phyloP scores from a whole-genome alignment of 1,140 invertebrate species.

The Drosophila virilis region DNA sequence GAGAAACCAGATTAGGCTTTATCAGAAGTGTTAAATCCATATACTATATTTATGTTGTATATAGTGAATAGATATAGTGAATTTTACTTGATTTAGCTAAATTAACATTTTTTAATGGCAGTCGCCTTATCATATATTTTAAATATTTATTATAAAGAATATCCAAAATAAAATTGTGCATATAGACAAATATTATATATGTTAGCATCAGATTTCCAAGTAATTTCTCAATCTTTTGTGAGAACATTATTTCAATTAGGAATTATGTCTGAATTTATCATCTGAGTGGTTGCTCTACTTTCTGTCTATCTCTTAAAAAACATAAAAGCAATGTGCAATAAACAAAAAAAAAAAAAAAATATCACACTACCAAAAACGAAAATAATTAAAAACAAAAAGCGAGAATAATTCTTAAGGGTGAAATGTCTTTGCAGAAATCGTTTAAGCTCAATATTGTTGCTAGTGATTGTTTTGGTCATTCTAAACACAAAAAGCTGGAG shows the following conservation, averaged over 20 bases:
- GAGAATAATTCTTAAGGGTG: constrained; percentile 84
- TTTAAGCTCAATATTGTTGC: constrained; percentile 84
- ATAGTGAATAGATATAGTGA: background rate
- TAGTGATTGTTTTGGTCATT: constrained; percentile 84
- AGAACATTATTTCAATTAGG: background rate
- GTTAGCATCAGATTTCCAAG: background rate
- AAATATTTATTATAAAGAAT: background rate
- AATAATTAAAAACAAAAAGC: constrained; percentile 64
- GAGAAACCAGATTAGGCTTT: too few species aligned
- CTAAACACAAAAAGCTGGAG: constrained; percentile 83
- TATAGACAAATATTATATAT: too few species aligned
- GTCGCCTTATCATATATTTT: background rate
- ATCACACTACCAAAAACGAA: constrained; percentile 59
- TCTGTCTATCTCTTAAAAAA: constrained; percentile 57
- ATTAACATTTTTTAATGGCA: background rate
- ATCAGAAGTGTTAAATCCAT: background rate
- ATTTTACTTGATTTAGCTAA: background rate
- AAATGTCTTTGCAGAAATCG: constrained; percentile 84
- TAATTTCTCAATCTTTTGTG: background rate
- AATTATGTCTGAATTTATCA: constrained; percentile 5
- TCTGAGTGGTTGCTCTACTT: constrained; percentile 49
- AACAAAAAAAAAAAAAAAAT: constrained; percentile 32
- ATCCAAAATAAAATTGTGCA: background rate
- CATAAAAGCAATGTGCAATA: constrained; percentile 38
- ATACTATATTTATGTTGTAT: background rate